phyloP scores from a whole-genome alignment of 2,888 invertebrate genomes.

The Chromoteleia sp. region DNA sequence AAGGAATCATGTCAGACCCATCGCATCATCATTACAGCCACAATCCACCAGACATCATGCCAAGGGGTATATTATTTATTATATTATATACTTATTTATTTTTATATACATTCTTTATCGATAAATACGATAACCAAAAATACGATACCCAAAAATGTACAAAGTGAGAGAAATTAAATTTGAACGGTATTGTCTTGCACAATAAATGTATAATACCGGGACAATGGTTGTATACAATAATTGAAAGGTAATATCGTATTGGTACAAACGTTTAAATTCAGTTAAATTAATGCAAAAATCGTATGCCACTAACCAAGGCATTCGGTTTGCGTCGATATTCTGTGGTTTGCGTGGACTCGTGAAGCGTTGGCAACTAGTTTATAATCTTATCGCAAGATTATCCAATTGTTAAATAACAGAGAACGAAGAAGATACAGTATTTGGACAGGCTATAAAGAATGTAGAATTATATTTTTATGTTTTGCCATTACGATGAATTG shows the following conservation, averaged over 20 bases:
- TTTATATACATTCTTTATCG: neutral
- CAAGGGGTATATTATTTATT: constrained; percentile 80
- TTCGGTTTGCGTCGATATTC: neutral
- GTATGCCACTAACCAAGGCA: neutral
- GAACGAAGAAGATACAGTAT: neutral
- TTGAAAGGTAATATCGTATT: no score
- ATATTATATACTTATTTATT: neutral
- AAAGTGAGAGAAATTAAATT: no score
- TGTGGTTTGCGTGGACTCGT: neutral
- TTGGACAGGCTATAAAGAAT: neutral
- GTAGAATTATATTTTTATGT: no score
- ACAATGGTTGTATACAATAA: no score
- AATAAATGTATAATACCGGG: no score
- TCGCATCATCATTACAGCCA: constrained; percentile 80
- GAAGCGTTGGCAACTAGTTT: constrained; percentile 15
- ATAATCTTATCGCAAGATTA: constrained; percentile 30
- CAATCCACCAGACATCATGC: constrained; percentile 83
- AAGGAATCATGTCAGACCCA: constrained; percentile 82
- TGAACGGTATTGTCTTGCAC: no score
- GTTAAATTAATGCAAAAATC: constrained; percentile 1
- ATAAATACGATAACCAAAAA: neutral
- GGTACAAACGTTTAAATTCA: neutral
- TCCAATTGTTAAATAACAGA: constrained; percentile 2
- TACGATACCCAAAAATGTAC: no score
- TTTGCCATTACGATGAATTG: no score